A percentile compares a stretch with the other conserved stretches of the same genome.
Conservation (phyloP, 1,140 invertebrate species). For the Lordiphosa collinella region DNA sequence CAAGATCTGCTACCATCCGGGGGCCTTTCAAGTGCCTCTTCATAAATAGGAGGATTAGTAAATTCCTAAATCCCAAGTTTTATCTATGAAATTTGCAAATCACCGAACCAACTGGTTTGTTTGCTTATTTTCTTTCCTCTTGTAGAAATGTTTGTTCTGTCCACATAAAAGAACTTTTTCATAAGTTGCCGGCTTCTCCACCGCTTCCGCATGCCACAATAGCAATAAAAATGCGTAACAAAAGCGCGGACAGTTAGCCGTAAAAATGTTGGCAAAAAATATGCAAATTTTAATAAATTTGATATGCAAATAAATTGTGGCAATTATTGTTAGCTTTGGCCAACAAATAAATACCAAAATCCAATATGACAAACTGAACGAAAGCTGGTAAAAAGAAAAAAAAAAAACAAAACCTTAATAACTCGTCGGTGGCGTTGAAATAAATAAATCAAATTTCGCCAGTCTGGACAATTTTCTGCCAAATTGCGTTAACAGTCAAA, state of each 20-base stretch:
- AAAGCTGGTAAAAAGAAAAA: conserved; percentile 36
- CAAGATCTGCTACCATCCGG: neutral
- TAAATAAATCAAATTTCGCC: conserved; percentile 66
- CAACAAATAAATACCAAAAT: conserved; percentile 12
- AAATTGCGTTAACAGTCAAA: conserved; percentile 61
- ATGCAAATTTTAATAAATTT: conserved; percentile 64
- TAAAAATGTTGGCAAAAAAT: conserved; percentile 23
- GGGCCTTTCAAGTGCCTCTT: conserved; percentile 47
- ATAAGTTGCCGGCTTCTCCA: conserved; percentile 18
- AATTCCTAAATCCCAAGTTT: conserved; percentile 51
- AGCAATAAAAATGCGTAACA: conserved; percentile 22
- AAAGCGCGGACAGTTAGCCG: conserved; percentile 30
- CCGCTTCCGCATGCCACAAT: conserved; percentile 56
- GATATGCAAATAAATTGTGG: conserved; percentile 63
- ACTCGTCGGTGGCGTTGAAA: conserved; percentile 35
- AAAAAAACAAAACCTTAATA: conserved; percentile 45
- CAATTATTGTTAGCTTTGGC: conserved; percentile 51
- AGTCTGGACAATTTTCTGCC: conserved; percentile 53
- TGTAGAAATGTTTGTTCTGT: conserved; percentile 60
- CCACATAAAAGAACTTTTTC: conserved; percentile 43
- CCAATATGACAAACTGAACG: conserved; percentile 23
- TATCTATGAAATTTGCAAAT: conserved; percentile 48
- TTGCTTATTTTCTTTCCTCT: conserved; percentile 55
- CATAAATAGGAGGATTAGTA: conserved; percentile 69
- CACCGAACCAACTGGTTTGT: conserved; percentile 50